phyloP scores from a whole-genome alignment of 2,888 invertebrate species.

The Stenichneumon culpator region DNA sequence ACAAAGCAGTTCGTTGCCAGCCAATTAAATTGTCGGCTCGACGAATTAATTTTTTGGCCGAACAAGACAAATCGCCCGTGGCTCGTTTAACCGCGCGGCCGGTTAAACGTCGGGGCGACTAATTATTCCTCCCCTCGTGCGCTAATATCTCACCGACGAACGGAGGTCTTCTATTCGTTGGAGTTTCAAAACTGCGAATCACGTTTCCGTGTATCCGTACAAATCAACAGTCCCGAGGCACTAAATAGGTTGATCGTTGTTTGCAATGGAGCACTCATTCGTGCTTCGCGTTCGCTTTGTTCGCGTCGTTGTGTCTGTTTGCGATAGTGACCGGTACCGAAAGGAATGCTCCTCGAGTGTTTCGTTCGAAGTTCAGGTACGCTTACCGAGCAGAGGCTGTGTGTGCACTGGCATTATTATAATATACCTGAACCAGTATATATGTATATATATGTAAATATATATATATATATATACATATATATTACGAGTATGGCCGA shows the following conservation, averaged over 20 bases:
- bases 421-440: neutral
- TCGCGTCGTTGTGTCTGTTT: conserved; percentile 19
- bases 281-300: neutral
- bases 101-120: neutral
- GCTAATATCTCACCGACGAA: neutral
- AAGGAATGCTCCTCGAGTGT: conserved; percentile 50
- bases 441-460: neutral
- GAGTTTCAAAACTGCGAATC: conserved; percentile 1
- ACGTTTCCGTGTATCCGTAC: neutral
- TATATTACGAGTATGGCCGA: conserved; percentile 40
- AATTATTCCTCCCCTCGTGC: neutral
- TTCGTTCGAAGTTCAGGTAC: conserved; percentile 50
- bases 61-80: neutral
- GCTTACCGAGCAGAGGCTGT: conserved; percentile 1
- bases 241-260: conserved; percentile 3
- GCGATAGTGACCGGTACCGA: conserved; percentile 38
- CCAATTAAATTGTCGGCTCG: neutral
- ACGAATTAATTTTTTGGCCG: neutral
- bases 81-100: neutral
- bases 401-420: conserved; percentile 8
- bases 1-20: neutral
- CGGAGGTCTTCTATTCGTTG: neutral
- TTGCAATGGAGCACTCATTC: neutral
- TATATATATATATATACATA: conserved; percentile 8
- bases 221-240: neutral